Percentiles rank a stretch among this genome's conserved stretches.
These are phyloP conservation scores for Vipera ursinii DNA, from an alignment of 2,797 vertebrate species.

Conservation along the genomic window DNA sequence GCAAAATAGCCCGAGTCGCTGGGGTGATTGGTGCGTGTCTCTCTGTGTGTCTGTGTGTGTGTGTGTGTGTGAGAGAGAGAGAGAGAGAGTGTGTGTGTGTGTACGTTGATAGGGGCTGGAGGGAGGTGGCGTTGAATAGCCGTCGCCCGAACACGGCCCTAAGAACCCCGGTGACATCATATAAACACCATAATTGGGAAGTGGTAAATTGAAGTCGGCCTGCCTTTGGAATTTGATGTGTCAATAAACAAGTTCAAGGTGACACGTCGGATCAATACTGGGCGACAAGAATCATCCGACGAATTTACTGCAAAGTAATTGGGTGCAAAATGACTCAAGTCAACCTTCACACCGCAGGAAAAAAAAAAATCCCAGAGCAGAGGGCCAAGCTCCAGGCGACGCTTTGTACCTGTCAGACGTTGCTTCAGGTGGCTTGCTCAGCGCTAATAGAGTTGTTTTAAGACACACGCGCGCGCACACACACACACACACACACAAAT, in stretches of 20 bases:
- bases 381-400: slow-evolving; percentile 66
- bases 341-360: slow-evolving; percentile 88
- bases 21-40: slow-evolving; percentile 71
- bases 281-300: slow-evolving; percentile 97
- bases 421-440: slow-evolving; percentile 60
- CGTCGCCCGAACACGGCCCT: slow-evolving; percentile 75
- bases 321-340: slow-evolving; percentile 91
- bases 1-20: slow-evolving; percentile 76
- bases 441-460: slow-evolving; percentile 65
- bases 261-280: slow-evolving; percentile 93
- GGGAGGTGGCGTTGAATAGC: slow-evolving; percentile 46
- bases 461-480: slow-evolving; percentile 14
- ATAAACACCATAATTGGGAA: slow-evolving; percentile 99
- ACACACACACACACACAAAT: background rate
- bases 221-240: slow-evolving; percentile 91
- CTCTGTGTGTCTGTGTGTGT: accelerated
- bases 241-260: slow-evolving; percentile 99
- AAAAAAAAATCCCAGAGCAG: slow-evolving; percentile 23
- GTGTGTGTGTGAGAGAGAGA: background rate
- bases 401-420: slow-evolving; percentile 76
- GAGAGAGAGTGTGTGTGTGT: no score
- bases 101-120: background rate
- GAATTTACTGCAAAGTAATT: slow-evolving; percentile 99
- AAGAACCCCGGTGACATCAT: slow-evolving; percentile 91
- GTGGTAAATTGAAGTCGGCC: slow-evolving; percentile 87